Conservation (phyloP, 2,113 vertebrate genomes). For the Ameiurus melas region DNA sequence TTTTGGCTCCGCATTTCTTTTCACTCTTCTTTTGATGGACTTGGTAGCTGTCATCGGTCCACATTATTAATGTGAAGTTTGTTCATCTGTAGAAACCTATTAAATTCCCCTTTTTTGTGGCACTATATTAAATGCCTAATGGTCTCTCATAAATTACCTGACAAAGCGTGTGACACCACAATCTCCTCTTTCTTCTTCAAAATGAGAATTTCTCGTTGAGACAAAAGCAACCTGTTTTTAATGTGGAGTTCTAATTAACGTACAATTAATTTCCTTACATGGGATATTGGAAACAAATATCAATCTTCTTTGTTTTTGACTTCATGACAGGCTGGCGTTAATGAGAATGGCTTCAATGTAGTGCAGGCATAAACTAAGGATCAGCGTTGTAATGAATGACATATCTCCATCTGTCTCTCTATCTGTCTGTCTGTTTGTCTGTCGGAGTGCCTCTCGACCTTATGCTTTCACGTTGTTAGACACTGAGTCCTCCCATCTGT, state of each 20-base stretch:
- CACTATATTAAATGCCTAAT: slow-evolving; percentile 72
- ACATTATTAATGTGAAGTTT: slow-evolving; percentile 72
- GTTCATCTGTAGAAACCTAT: slow-evolving; percentile 67
- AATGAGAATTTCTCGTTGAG: slow-evolving; percentile 68
- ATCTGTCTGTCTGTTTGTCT: neutral
- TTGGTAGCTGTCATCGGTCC: slow-evolving; percentile 58
- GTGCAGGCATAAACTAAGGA: slow-evolving; percentile 31
- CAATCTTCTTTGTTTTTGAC: slow-evolving; percentile 56
- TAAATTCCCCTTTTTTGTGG: slow-evolving; percentile 65
- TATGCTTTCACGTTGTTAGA: slow-evolving; percentile 16
- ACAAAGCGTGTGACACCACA: slow-evolving; percentile 68
- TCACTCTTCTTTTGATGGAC: slow-evolving; percentile 48
- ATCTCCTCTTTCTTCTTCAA: slow-evolving; percentile 52
- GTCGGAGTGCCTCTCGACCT: neutral
- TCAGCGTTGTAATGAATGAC: slow-evolving; percentile 35
- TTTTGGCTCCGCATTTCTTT: neutral
- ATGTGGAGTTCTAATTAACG: slow-evolving; percentile 69
- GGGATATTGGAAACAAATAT: slow-evolving; percentile 69
- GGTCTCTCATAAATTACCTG: slow-evolving; percentile 75
- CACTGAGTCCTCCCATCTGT: slow-evolving; percentile 52
- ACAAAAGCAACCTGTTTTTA: slow-evolving; percentile 66
- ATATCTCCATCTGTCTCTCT: neutral
- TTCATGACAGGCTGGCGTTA: slow-evolving; percentile 53
- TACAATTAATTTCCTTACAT: slow-evolving; percentile 71
- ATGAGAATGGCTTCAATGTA: slow-evolving; percentile 47